These are phyloP conservation scores for Allophyes oxyacanthae DNA, from an alignment of 2,888 invertebrate genomes.

Conservation along the genomic window DNA sequence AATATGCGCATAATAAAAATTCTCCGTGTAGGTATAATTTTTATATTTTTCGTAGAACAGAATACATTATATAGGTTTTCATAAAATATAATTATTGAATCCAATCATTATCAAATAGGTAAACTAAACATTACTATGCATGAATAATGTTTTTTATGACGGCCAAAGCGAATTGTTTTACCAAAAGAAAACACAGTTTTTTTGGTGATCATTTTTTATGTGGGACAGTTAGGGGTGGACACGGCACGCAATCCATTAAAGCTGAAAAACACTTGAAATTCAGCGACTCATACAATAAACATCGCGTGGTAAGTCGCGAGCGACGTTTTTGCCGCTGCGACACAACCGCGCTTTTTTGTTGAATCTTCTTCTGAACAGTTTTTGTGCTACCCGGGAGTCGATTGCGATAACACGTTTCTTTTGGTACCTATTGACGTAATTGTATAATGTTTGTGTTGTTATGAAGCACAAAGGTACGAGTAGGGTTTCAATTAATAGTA, in stretches of 20 bases:
- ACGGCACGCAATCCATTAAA: conserved; percentile 82
- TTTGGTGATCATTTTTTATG: conserved; percentile 63
- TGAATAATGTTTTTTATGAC: no score
- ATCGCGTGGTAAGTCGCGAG: conserved; percentile 68
- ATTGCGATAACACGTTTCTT: conserved; percentile 40
- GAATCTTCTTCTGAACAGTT: conserved; percentile 63
- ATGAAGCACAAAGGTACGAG: background rate
- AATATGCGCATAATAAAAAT: no score
- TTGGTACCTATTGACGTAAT: conserved; percentile 33
- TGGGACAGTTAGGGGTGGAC: conserved; percentile 62
- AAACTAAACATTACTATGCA: no score
- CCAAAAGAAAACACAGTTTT: conserved; percentile 33
- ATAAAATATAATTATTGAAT: no score
- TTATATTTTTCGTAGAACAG: no score
- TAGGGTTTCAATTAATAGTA: background rate
- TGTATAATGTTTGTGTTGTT: conserved; percentile 32
- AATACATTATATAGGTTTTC: no score
- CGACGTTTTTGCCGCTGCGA: conserved; percentile 71
- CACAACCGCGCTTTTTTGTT: conserved; percentile 72
- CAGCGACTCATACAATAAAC: conserved; percentile 88
- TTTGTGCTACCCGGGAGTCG: conserved; percentile 65
- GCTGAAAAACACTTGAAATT: conserved; percentile 86
- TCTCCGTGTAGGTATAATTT: no score
- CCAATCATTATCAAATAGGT: no score
- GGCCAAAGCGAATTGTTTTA: conserved; percentile 17